These are phyloP conservation scores for Ophthalmolycus amberensis DNA, from an alignment of 2,113 vertebrate species.

Conservation along the genomic window DNA sequence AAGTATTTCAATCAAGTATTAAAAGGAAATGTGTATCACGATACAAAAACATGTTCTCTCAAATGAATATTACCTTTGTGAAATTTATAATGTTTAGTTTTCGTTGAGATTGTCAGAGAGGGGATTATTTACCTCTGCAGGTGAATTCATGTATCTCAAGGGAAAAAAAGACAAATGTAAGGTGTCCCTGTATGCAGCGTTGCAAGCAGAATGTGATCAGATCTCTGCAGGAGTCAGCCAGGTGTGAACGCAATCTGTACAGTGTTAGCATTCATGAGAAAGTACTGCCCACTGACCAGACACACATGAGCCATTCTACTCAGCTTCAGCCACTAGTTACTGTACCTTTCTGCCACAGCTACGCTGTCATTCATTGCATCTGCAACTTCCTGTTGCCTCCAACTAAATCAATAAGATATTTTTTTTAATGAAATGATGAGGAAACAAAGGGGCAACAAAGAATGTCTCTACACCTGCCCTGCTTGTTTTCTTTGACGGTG, in stretches of 20 bases:
- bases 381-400: not conserved
- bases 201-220: conserved; percentile 7
- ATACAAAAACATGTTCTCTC: not conserved
- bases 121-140: not conserved
- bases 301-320: conserved; percentile 7
- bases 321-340: not conserved
- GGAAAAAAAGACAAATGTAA: not conserved
- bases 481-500: not conserved
- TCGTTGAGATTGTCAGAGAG: not conserved
- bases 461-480: not conserved
- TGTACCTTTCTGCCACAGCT: not conserved
- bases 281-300: not conserved
- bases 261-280: conserved; percentile 32
- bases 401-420: not conserved
- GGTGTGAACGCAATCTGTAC: not conserved
- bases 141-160: not conserved
- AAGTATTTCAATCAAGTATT: not conserved
- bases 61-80: not conserved
- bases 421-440: not conserved
- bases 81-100: not conserved
- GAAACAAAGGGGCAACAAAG: not conserved
- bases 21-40: not conserved
- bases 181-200: not conserved
- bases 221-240: not conserved
- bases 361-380: not conserved